Evolutionary conservation across 2,113 vertebrate species (phyloP).

Genomic region (Chinchilla lanigera): DNA sequence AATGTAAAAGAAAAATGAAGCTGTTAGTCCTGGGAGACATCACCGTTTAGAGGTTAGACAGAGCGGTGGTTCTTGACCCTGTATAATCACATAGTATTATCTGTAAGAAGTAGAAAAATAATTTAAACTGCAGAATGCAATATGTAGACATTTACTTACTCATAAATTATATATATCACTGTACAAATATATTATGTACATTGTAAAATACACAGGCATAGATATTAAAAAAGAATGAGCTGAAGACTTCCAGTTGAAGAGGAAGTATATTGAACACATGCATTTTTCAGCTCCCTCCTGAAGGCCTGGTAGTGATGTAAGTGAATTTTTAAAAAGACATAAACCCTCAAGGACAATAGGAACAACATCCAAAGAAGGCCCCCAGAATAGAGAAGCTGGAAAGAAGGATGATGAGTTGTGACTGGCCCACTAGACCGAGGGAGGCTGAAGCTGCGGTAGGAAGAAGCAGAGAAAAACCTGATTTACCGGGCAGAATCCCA

Average conservation of each 20-base stretch:
- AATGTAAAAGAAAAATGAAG: neutral
- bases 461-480: neutral
- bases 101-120: conserved; percentile 24
- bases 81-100: neutral
- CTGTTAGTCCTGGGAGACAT: neutral
- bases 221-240: conserved; percentile 53
- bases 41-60: neutral
- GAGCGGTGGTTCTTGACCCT: neutral
- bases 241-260: conserved; percentile 60
- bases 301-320: conserved; percentile 28
- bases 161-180: conserved; percentile 24
- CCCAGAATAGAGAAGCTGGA: neutral
- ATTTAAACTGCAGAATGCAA: neutral
- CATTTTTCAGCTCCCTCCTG: conserved; percentile 63
- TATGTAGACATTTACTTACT: conserved; percentile 35
- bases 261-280: conserved; percentile 42
- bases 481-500: neutral
- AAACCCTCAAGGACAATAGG: conserved; percentile 34
- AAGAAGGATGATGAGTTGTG: conserved; percentile 1
- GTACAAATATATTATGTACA: neutral
- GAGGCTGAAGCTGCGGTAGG: neutral
- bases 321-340: neutral
- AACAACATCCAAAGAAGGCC: conserved; percentile 2
- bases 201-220: conserved; percentile 43
- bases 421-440: neutral